Conservation (phyloP, 1,140 invertebrate species). For the Neotoxoptera formosana region DNA sequence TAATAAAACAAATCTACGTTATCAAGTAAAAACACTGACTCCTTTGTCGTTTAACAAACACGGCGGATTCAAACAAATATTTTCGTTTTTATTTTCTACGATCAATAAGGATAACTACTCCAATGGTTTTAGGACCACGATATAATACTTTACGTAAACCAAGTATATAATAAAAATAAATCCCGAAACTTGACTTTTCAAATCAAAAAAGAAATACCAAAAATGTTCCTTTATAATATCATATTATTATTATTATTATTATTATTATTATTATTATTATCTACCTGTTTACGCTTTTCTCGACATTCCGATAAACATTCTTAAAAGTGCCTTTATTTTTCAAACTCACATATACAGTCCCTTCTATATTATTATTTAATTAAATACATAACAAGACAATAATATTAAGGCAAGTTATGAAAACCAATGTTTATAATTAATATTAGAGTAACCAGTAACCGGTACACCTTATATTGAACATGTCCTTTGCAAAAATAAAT, state of each 20-base stretch:
- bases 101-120: conserved; percentile 9
- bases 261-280: background rate
- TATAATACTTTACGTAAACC: background rate
- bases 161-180: background rate
- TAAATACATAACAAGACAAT: background rate
- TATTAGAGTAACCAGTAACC: background rate
- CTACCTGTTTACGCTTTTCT: background rate
- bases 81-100: background rate
- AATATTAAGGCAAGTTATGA: background rate
- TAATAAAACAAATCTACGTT: conserved; percentile 30
- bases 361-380: background rate
- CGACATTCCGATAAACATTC: background rate
- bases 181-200: background rate
- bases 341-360: background rate
- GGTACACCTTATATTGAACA: background rate
- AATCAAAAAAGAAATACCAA: background rate
- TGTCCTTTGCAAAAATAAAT: background rate
- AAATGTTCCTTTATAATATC: background rate
- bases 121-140: background rate
- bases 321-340: background rate
- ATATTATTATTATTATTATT: background rate
- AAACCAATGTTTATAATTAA: background rate
- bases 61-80: background rate
- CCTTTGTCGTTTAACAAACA: background rate
- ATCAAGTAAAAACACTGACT: conserved; percentile 23